A percentile compares a stretch with the other conserved stretches of the same genome.
Conservation (phyloP, 2,888 invertebrate genomes). For the Drosophila helvetica region DNA sequence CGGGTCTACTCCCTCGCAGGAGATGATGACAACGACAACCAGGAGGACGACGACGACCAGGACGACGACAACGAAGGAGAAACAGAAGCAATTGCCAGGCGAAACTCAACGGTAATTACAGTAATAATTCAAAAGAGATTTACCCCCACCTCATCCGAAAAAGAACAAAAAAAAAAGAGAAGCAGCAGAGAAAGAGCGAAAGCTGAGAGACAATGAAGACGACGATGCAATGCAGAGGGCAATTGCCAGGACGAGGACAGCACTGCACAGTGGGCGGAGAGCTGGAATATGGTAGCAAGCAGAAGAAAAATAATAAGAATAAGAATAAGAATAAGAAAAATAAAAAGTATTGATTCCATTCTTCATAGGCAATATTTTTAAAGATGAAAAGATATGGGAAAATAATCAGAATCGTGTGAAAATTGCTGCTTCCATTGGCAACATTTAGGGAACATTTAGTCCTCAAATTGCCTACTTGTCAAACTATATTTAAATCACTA, state of each 20-base stretch:
- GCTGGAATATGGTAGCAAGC: no score
- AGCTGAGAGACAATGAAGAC: slow-evolving; percentile 69
- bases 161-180: slow-evolving; percentile 13
- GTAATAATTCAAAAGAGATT: slow-evolving; percentile 83
- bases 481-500: neutral
- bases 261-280: slow-evolving; percentile 25
- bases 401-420: no score
- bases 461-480: no score
- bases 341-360: neutral
- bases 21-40: slow-evolving; percentile 13
- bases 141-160: slow-evolving; percentile 47
- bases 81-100: slow-evolving; percentile 50
- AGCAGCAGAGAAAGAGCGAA: slow-evolving; percentile 22
- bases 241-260: slow-evolving; percentile 58
- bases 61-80: slow-evolving; percentile 30
- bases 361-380: neutral
- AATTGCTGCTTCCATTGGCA: no score
- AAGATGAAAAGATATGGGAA: no score
- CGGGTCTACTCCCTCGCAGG: neutral
- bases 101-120: slow-evolving; percentile 81
- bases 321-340: neutral
- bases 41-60: slow-evolving; percentile 22
- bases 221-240: slow-evolving; percentile 61
- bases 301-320: neutral
- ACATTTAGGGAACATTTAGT: no score